These are phyloP conservation scores for Cyrtorhinus lividipennis DNA, from an alignment of 1,140 invertebrate species.

Conservation along the genomic window DNA sequence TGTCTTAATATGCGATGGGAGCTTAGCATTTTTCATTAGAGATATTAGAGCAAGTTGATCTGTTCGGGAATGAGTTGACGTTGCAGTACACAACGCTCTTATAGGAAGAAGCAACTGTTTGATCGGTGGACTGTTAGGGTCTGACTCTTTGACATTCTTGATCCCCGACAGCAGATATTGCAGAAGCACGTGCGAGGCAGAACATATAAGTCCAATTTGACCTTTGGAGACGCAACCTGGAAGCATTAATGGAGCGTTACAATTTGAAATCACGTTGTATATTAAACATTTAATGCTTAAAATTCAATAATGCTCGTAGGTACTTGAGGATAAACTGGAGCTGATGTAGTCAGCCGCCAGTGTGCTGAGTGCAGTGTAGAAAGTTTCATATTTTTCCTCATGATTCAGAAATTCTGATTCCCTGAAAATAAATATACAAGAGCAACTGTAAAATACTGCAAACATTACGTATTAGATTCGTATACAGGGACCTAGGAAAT, in stretches of 20 bases:
- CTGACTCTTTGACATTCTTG: constrained; percentile 26
- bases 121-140: constrained; percentile 28
- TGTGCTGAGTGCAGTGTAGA: constrained; percentile 61
- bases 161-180: constrained; percentile 39
- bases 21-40: constrained; percentile 49
- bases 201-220: constrained; percentile 38
- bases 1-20: constrained; percentile 41
- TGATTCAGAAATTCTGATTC: constrained; percentile 56
- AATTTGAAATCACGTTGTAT: too few species aligned
- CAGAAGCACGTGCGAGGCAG: constrained; percentile 43
- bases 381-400: constrained; percentile 55
- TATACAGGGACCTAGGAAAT: too few species aligned
- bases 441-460: too few species aligned
- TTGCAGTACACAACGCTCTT: constrained; percentile 41
- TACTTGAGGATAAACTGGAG: constrained; percentile 23
- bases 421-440: constrained; percentile 40
- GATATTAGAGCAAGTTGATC: constrained; percentile 46
- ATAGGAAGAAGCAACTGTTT: constrained; percentile 43
- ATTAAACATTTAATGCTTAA: too few species aligned
- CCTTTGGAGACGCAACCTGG: constrained; percentile 42
- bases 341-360: constrained; percentile 60
- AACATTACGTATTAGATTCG: too few species aligned
- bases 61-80: constrained; percentile 36
- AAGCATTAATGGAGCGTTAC: too few species aligned
- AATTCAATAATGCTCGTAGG: too few species aligned